Conservation (phyloP, 2,113 vertebrate species). For the Scolopax mira region DNA sequence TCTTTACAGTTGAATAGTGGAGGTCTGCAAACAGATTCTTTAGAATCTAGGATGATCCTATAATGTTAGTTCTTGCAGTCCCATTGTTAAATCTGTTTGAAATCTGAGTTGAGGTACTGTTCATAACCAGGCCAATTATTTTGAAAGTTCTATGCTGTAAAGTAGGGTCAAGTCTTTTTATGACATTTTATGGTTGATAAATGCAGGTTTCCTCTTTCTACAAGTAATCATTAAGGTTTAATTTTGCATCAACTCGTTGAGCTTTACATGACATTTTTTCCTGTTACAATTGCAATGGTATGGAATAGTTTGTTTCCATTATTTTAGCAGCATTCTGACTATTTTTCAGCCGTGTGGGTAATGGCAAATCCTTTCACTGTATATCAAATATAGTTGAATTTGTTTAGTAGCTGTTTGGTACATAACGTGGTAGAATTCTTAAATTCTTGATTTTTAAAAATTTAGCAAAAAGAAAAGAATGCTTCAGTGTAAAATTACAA, state of each 20-base stretch:
- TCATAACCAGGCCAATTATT: background rate
- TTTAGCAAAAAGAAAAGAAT: background rate
- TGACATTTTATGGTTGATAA: background rate
- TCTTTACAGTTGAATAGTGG: background rate
- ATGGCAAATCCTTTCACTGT: background rate
- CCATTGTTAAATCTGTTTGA: background rate
- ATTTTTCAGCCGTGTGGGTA: background rate
- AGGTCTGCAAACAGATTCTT: background rate
- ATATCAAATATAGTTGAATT: background rate
- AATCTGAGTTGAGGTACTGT: background rate
- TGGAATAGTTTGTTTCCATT: slow-evolving; percentile 33
- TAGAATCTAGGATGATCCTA: background rate
- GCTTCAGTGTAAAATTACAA: background rate
- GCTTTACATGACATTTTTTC: background rate
- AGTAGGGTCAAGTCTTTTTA: background rate
- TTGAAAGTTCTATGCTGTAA: background rate
- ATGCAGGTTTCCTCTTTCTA: background rate
- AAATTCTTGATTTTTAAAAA: background rate
- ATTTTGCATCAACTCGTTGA: background rate
- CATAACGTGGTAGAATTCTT: background rate
- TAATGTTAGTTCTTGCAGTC: background rate
- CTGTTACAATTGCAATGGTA: background rate
- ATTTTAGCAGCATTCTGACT: background rate
- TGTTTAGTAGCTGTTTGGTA: background rate
- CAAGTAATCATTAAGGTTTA: background rate